Evolutionary conservation across 2,797 vertebrate species (phyloP).

Genomic region (Sebastes paucispinis): DNA sequence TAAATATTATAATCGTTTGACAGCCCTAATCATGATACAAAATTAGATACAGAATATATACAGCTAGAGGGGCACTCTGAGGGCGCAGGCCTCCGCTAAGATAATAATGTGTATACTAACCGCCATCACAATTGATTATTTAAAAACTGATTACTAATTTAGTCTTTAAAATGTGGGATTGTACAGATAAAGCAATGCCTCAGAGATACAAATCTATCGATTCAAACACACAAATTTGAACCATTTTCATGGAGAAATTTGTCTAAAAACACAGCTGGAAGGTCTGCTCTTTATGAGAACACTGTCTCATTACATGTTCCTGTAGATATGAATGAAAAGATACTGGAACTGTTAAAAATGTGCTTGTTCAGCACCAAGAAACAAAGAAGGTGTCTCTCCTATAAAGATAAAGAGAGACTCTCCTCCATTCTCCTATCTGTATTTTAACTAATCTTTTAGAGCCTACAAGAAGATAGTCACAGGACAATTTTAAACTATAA

Average conservation of each 20-base stretch:
- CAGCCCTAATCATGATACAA: no score
- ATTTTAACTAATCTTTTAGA: background rate
- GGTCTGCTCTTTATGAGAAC: constrained; percentile 4
- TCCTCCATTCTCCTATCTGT: background rate
- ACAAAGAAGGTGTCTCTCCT: constrained; percentile 2
- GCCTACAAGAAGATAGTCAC: background rate
- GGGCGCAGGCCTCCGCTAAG: no score
- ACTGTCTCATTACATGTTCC: background rate
- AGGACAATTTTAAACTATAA: background rate
- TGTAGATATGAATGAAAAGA: background rate
- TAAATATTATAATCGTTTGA: no score
- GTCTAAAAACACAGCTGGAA: background rate
- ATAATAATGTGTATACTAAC: no score
- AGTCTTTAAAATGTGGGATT: background rate
- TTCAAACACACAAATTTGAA: background rate
- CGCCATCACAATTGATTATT: background rate
- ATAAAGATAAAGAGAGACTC: constrained; percentile 18
- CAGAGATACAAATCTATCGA: background rate
- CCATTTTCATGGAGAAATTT: background rate
- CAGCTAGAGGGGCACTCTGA: no score
- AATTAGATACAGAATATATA: no score
- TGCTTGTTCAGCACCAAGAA: constrained; percentile 7
- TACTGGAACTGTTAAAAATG: background rate
- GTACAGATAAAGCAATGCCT: background rate
- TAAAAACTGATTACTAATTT: background rate